Percentiles rank a stretch among this genome's conserved stretches.
phyloP scores from a whole-genome alignment of 2,797 vertebrate species.

The Pachyuromys duprasi region DNA sequence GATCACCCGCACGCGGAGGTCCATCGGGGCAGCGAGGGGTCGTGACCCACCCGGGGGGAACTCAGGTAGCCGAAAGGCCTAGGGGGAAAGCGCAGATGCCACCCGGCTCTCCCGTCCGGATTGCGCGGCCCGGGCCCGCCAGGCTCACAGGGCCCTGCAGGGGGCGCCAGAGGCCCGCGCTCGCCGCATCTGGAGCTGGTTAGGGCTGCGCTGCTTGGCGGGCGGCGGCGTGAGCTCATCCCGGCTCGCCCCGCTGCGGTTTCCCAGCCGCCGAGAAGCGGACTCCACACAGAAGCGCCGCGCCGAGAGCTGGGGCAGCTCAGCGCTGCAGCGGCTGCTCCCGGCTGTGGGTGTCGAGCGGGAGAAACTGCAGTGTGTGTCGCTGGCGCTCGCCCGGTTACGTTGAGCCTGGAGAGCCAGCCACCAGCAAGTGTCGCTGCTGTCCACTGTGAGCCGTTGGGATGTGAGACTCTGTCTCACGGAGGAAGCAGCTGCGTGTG shows the following conservation, averaged over 20 bases:
- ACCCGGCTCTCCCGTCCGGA: too few species aligned
- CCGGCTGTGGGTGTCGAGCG: constrained; percentile 55
- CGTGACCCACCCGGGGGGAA: neutral
- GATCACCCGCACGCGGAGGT: neutral
- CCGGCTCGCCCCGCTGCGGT: constrained; percentile 68
- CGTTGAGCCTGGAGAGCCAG: neutral
- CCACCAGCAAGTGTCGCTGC: constrained; percentile 50
- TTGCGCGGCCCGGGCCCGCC: neutral
- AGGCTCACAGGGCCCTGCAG: constrained; percentile 56
- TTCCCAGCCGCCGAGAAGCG: constrained; percentile 51
- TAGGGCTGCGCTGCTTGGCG: constrained; percentile 60
- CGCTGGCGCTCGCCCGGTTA: constrained; percentile 35
- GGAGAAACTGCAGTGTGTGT: constrained; percentile 30
- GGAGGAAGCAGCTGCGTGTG: neutral
- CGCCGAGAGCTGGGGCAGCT: constrained; percentile 24
- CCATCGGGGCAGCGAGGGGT: neutral
- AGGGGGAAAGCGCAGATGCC: neutral
- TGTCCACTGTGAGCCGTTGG: neutral
- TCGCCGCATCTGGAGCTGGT: constrained; percentile 74
- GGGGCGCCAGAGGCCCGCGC: constrained; percentile 55
- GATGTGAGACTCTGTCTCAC: neutral
- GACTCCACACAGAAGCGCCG: constrained; percentile 65
- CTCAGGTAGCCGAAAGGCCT: neutral
- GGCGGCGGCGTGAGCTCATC: constrained; percentile 78
- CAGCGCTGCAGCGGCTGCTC: constrained; percentile 27